phyloP scores from a whole-genome alignment of 2,888 invertebrate genomes.

The Piscicola geometra region DNA sequence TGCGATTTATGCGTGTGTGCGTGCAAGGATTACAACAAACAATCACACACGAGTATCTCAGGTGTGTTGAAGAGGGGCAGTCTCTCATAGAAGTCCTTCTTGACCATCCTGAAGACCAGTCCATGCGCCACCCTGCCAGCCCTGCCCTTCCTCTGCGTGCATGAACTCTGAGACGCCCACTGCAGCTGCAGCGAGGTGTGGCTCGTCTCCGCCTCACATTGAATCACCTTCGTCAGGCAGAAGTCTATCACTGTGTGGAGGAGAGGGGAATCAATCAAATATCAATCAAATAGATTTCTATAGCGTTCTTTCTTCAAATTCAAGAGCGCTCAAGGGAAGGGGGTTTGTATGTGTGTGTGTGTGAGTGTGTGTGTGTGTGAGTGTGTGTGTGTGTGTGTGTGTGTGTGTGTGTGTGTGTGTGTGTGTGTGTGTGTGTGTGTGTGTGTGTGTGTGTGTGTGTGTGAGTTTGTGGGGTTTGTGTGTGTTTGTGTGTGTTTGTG shows the following conservation, averaged over 20 bases:
- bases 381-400: neutral
- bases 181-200: slow-evolving; percentile 71
- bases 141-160: slow-evolving; percentile 78
- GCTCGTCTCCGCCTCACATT: slow-evolving; percentile 72
- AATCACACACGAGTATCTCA: slow-evolving; percentile 54
- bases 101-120: slow-evolving; percentile 69
- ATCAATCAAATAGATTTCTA: too few species aligned
- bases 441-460: neutral
- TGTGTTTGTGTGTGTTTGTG: too few species aligned
- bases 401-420: neutral
- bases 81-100: slow-evolving; percentile 49
- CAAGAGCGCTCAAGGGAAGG: too few species aligned
- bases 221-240: slow-evolving; percentile 78
- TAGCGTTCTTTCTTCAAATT: too few species aligned
- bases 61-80: slow-evolving; percentile 54
- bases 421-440: too few species aligned
- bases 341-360: too few species aligned
- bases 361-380: neutral
- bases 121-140: slow-evolving; percentile 80
- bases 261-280: neutral
- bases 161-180: slow-evolving; percentile 86
- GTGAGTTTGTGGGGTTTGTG: too few species aligned
- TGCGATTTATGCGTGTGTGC: too few species aligned
- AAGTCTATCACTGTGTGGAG: slow-evolving; percentile 74
- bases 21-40: neutral